A percentile compares a stretch with the other conserved stretches of the same genome.
These are phyloP conservation scores for Ardeotis arabs DNA, from an alignment of 2,113 vertebrate species.

Conservation along the genomic window DNA sequence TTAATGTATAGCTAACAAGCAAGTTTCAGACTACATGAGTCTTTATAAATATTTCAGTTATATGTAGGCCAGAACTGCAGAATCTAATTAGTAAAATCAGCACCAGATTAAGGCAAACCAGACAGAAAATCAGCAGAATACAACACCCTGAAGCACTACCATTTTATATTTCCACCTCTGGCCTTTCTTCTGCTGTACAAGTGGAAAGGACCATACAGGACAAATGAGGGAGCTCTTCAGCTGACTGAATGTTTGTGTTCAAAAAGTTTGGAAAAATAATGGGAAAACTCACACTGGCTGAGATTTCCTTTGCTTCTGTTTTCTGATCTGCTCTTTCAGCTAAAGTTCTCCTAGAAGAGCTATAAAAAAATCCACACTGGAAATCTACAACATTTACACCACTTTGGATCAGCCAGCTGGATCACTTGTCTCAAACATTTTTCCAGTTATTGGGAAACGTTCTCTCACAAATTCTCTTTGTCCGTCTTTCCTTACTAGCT, in stretches of 20 bases:
- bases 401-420: slow-evolving; percentile 9
- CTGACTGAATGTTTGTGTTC: neutral
- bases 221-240: neutral
- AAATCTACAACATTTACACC: neutral
- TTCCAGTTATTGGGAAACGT: slow-evolving; percentile 21
- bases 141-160: neutral
- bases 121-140: neutral
- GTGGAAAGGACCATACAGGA: neutral
- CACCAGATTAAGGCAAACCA: neutral
- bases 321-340: slow-evolving; percentile 22
- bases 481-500: neutral
- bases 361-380: slow-evolving; percentile 34
- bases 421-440: neutral
- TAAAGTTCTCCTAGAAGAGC: slow-evolving; percentile 43
- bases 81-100: neutral
- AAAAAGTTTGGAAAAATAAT: slow-evolving; percentile 18
- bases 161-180: neutral
- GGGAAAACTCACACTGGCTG: slow-evolving; percentile 21
- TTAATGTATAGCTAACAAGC: neutral
- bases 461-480: neutral
- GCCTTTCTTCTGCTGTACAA: neutral
- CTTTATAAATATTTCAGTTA: neutral
- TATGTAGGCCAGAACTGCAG: neutral
- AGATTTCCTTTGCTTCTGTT: slow-evolving; percentile 53
- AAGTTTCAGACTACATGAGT: neutral